Evolutionary conservation across 2,113 vertebrate species (phyloP).

Genomic region (Xenopus borealis): DNA sequence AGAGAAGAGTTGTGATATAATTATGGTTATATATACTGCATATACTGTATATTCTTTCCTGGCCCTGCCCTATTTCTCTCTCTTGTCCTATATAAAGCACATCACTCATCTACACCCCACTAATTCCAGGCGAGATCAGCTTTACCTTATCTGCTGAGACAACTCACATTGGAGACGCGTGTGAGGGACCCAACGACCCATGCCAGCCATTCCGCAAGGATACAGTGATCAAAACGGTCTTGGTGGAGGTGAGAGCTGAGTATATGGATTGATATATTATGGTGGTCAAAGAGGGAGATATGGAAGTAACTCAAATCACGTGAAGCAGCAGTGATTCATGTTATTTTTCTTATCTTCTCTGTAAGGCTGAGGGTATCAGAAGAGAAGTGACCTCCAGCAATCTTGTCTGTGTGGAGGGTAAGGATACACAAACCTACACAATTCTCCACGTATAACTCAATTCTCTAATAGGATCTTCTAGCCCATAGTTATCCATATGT

Average conservation of each 20-base stretch:
- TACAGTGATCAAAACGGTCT: neutral
- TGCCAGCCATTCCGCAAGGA: neutral
- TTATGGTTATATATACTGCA: too few species aligned
- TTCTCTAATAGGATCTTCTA: too few species aligned
- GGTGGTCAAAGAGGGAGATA: too few species aligned
- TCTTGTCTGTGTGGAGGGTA: slow-evolving; percentile 20
- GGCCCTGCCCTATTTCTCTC: too few species aligned
- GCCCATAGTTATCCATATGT: too few species aligned
- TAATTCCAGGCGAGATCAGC: neutral
- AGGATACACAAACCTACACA: neutral
- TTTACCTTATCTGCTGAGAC: slow-evolving; percentile 1
- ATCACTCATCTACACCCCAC: too few species aligned
- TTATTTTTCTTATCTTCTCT: neutral
- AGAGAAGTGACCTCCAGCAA: slow-evolving; percentile 9
- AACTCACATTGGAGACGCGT: neutral
- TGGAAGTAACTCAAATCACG: too few species aligned
- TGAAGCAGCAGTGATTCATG: neutral
- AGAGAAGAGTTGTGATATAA: too few species aligned
- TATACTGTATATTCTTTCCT: too few species aligned
- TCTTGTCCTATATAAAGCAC: too few species aligned
- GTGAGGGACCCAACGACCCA: slow-evolving; percentile 1
- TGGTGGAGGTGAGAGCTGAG: neutral
- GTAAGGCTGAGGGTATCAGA: neutral
- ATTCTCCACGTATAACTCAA: too few species aligned
- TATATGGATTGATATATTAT: neutral